A percentile compares a stretch with the other conserved stretches of the same genome.
Evolutionary conservation across 1,140 invertebrate genomes (phyloP).

Genomic region (Brachionus rubens): DNA sequence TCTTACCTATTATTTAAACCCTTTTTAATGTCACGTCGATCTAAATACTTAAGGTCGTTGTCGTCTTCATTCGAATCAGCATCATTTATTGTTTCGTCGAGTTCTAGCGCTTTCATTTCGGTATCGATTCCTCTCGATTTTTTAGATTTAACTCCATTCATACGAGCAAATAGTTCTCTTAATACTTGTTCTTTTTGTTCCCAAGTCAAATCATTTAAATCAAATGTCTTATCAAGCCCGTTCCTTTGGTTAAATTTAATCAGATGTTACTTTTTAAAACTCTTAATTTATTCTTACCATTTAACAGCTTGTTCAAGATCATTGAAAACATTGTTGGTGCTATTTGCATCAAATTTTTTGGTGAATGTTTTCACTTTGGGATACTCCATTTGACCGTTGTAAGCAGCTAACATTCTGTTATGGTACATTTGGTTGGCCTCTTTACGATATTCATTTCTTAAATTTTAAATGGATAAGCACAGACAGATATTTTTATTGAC

Average conservation of each 20-base stretch:
- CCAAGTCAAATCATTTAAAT: constrained; percentile 60
- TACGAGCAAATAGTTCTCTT: constrained; percentile 58
- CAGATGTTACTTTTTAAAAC: not conserved
- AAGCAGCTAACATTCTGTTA: constrained; percentile 57
- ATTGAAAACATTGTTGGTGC: constrained; percentile 60
- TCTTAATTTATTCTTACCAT: constrained; percentile 51
- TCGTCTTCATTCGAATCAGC: constrained; percentile 30
- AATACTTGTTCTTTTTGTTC: constrained; percentile 60
- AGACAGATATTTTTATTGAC: not conserved
- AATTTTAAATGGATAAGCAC: constrained; percentile 4
- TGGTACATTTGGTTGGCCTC: constrained; percentile 58
- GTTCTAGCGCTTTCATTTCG: constrained; percentile 4
- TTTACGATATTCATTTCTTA: constrained; percentile 56
- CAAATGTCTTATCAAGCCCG: constrained; percentile 52
- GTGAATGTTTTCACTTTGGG: constrained; percentile 59
- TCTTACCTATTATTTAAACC: not conserved
- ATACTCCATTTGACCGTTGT: constrained; percentile 56
- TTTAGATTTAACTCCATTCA: constrained; percentile 52
- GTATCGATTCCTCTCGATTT: not conserved
- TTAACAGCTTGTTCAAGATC: constrained; percentile 59
- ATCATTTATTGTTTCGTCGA: constrained; percentile 19
- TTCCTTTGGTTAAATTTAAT: constrained; percentile 50
- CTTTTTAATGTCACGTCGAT: not conserved
- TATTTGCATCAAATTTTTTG: constrained; percentile 52
- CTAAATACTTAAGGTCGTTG: constrained; percentile 7